Percentiles rank a stretch among this genome's conserved stretches.
Conservation (phyloP, 37 sponge, comb jelly and placozoan genomes). For the Amphimedon queenslandica region DNA sequence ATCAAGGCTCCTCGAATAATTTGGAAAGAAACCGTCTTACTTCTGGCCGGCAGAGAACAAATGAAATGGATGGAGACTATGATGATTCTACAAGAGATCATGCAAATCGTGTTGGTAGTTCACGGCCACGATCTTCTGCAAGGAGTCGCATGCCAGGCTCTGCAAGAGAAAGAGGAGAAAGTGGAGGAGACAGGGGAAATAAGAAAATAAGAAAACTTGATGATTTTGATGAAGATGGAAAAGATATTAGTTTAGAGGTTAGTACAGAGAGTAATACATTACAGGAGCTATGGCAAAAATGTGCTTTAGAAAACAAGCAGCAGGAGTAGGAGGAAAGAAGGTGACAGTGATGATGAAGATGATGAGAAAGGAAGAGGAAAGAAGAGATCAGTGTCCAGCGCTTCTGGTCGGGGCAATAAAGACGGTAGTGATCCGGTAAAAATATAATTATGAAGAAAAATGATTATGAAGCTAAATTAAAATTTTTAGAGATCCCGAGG, state of each 20-base stretch:
- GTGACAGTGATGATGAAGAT: constrained; percentile 21
- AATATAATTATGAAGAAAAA: too few species aligned
- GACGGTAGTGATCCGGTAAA: too few species aligned
- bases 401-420: too few species aligned
- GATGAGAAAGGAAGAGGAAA: constrained; percentile 1
- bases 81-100: background rate
- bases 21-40: too few species aligned
- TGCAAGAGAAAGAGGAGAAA: background rate
- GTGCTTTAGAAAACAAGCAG: background rate
- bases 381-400: background rate
- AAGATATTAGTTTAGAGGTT: background rate
- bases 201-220: background rate
- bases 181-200: constrained; percentile 6
- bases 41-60: too few species aligned
- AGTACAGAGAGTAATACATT: too few species aligned
- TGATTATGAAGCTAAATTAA: background rate
- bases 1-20: too few species aligned
- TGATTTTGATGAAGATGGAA: background rate
- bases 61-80: background rate
- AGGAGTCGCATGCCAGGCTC: constrained; percentile 8
- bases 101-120: background rate
- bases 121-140: constrained; percentile 30
- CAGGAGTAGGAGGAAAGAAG: background rate
- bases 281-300: too few species aligned
- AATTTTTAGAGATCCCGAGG: background rate